phyloP scores from a whole-genome alignment of 2,113 vertebrate species.

The Mirza zaza region DNA sequence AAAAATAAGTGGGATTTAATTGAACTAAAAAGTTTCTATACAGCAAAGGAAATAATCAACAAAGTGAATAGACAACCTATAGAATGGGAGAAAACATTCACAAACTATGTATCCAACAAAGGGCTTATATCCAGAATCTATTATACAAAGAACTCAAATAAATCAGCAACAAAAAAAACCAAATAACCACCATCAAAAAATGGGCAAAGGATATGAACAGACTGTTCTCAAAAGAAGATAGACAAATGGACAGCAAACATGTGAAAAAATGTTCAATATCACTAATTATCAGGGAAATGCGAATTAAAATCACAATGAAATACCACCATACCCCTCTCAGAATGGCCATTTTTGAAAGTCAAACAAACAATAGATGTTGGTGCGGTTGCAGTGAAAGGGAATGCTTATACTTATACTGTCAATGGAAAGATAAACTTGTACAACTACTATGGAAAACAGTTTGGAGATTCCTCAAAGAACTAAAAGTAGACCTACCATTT shows the following conservation, averaged over 20 bases:
- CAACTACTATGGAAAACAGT: too few relatives aligned
- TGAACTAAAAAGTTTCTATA: too few relatives aligned
- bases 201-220: background rate
- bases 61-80: background rate
- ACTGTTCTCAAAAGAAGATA: background rate
- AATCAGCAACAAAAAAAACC: background rate
- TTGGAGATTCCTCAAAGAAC: too few relatives aligned
- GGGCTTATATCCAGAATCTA: background rate
- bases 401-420: too few relatives aligned
- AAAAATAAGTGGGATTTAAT: too few relatives aligned
- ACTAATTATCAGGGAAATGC: background rate
- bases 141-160: background rate
- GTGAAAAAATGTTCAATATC: background rate
- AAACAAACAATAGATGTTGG: too few relatives aligned
- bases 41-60: too few relatives aligned
- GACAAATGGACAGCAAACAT: background rate
- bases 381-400: too few relatives aligned
- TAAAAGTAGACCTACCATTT: too few relatives aligned
- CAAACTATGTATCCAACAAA: background rate
- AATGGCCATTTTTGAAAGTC: too few relatives aligned
- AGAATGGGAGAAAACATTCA: background rate
- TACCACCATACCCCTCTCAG: background rate
- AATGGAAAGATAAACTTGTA: too few relatives aligned
- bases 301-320: background rate
- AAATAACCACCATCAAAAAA: background rate